phyloP scores from a whole-genome alignment of 2,797 vertebrate genomes.

The Coregonus ussuriensis region DNA sequence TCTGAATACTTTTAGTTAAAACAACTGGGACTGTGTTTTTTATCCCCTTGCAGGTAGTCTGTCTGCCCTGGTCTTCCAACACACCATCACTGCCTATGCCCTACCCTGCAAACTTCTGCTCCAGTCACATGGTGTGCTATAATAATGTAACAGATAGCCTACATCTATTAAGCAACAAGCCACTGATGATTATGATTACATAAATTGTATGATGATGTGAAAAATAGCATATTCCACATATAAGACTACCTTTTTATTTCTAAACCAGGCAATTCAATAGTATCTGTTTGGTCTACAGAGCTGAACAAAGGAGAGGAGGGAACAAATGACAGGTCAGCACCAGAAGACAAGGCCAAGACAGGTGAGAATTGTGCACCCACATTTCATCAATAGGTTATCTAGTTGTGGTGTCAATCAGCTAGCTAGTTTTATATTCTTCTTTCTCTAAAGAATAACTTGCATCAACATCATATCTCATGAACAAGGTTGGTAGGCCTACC shows the following conservation, averaged over 20 bases:
- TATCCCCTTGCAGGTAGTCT: constrained; percentile 81
- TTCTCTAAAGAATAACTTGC: neutral
- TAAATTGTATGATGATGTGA: neutral
- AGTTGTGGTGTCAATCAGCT: neutral
- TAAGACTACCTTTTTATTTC: no score
- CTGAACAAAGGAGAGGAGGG: constrained; percentile 33
- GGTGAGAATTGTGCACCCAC: constrained; percentile 50
- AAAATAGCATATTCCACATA: neutral
- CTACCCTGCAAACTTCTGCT: constrained; percentile 85
- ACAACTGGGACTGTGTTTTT: neutral
- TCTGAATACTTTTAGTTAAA: neutral
- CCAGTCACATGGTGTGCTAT: constrained; percentile 71
- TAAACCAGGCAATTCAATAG: no score
- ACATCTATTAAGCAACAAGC: neutral
- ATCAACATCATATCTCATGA: neutral
- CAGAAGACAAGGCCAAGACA: constrained; percentile 42
- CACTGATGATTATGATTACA: neutral
- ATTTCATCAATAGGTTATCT: neutral
- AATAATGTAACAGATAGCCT: neutral
- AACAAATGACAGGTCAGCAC: constrained; percentile 19
- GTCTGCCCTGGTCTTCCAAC: constrained; percentile 91
- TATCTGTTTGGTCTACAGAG: constrained; percentile 40
- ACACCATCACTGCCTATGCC: constrained; percentile 80
- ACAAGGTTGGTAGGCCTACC: neutral
- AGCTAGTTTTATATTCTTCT: neutral